phyloP scores from a whole-genome alignment of 2,888 invertebrate species.

The Metellina segmentata region DNA sequence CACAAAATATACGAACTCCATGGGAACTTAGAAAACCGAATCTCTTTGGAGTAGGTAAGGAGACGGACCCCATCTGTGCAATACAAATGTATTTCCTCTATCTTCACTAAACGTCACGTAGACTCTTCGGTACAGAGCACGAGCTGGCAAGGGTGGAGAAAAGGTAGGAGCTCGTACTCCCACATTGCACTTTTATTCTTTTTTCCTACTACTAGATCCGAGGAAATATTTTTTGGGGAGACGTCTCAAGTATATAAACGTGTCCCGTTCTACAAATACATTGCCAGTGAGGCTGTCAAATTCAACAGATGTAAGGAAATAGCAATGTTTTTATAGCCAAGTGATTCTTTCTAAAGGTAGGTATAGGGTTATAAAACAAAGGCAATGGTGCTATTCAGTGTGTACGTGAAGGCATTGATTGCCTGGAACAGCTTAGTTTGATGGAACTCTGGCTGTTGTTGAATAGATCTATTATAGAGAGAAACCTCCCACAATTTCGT shows the following conservation, averaged over 20 bases:
- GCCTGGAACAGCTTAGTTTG: conserved; percentile 63
- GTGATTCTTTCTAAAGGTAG: conserved; percentile 47
- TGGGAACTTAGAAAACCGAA: neutral
- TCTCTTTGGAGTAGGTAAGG: neutral
- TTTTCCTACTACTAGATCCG: neutral
- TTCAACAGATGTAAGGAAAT: conserved; percentile 68
- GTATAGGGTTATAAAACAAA: conserved; percentile 72
- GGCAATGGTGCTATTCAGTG: conserved; percentile 66
- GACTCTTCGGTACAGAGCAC: conserved; percentile 10
- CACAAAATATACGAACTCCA: no score
- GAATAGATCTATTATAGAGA: conserved; percentile 62
- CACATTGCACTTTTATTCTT: conserved; percentile 21
- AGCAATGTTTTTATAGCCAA: conserved; percentile 67
- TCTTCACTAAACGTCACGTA: conserved; percentile 56
- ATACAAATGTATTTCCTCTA: conserved; percentile 42
- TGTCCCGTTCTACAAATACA: conserved; percentile 65
- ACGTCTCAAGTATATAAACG: conserved; percentile 68
- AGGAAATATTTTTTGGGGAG: conserved; percentile 49
- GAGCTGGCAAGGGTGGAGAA: conserved; percentile 39
- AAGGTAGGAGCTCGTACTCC: conserved; percentile 4
- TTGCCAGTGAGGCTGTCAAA: conserved; percentile 64
- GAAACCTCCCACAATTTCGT: conserved; percentile 20
- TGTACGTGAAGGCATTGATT: conserved; percentile 72
- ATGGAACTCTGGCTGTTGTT: conserved; percentile 57
- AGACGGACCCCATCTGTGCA: conserved; percentile 19